phyloP scores from a whole-genome alignment of 2,797 vertebrate species.

The Iguana delicatissima region DNA sequence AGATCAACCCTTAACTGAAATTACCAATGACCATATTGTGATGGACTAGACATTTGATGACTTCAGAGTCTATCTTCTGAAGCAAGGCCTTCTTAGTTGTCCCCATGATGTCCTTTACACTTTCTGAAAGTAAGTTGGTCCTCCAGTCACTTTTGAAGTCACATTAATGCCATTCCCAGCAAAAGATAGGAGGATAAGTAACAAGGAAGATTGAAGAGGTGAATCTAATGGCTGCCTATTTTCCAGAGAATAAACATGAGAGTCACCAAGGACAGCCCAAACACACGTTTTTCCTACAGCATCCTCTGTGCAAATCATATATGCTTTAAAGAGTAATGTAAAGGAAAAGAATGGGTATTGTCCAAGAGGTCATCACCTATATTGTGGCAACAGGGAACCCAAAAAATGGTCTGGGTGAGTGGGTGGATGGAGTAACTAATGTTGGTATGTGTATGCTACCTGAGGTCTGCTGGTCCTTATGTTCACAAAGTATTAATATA shows the following conservation, averaged over 20 bases:
- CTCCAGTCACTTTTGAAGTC: background rate
- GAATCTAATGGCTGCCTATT: background rate
- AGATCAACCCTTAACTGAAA: background rate
- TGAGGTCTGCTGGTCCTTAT: background rate
- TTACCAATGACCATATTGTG: background rate
- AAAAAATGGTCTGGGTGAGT: background rate
- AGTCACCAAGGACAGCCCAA: background rate
- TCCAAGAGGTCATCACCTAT: background rate
- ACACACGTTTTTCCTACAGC: background rate
- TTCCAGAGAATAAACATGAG: background rate
- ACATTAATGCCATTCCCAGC: no score
- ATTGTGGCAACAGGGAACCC: background rate
- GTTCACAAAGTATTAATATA: background rate
- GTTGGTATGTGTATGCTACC: background rate
- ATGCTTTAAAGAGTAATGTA: background rate
- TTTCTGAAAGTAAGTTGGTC: background rate
- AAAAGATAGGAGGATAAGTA: background rate
- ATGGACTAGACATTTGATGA: background rate
- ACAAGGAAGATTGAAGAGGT: background rate
- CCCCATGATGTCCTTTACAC: no score
- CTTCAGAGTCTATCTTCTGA: background rate
- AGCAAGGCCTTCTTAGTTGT: background rate
- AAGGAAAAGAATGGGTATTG: background rate
- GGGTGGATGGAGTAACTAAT: background rate
- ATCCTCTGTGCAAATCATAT: background rate